Evolutionary conservation across 2,888 invertebrate species (phyloP).

Genomic region (Loripinus fragilis): DNA sequence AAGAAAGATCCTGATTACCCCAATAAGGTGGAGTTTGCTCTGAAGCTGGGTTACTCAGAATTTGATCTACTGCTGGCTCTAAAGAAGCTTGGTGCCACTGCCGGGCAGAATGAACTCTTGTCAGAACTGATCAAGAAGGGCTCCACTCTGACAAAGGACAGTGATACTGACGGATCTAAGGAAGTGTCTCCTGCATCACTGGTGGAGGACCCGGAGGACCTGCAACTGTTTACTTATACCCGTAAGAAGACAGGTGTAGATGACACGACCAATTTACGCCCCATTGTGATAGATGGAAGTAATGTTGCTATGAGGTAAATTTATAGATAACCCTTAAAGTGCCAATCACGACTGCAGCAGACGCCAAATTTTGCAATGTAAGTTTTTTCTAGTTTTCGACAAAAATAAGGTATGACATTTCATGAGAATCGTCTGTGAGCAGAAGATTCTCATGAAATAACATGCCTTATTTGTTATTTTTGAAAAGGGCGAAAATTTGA

Average conservation of each 20-base stretch:
- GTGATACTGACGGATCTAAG: background rate
- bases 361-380: too few relatives aligned
- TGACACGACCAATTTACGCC: slow-evolving; percentile 83
- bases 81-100: slow-evolving; percentile 92
- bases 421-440: too few relatives aligned
- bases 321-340: too few relatives aligned
- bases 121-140: slow-evolving; percentile 93
- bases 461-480: too few relatives aligned
- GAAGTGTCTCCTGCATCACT: slow-evolving; percentile 4
- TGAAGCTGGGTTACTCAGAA: slow-evolving; percentile 96
- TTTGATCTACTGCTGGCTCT: slow-evolving; percentile 92
- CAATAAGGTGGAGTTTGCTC: slow-evolving; percentile 93
- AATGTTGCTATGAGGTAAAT: slow-evolving; percentile 92
- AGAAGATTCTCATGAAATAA: too few relatives aligned
- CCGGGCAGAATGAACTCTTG: slow-evolving; percentile 93
- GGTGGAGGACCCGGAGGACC: background rate
- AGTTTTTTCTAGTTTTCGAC: too few relatives aligned
- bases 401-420: too few relatives aligned
- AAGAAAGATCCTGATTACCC: slow-evolving; percentile 76
- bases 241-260: slow-evolving; percentile 23
- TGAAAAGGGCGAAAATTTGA: too few relatives aligned
- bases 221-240: slow-evolving; percentile 17
- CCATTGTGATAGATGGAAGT: slow-evolving; percentile 92
- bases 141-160: slow-evolving; percentile 77
- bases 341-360: too few relatives aligned